Conservation (phyloP, 1,140 invertebrate genomes). For the Ditylenchus dipsaci region DNA sequence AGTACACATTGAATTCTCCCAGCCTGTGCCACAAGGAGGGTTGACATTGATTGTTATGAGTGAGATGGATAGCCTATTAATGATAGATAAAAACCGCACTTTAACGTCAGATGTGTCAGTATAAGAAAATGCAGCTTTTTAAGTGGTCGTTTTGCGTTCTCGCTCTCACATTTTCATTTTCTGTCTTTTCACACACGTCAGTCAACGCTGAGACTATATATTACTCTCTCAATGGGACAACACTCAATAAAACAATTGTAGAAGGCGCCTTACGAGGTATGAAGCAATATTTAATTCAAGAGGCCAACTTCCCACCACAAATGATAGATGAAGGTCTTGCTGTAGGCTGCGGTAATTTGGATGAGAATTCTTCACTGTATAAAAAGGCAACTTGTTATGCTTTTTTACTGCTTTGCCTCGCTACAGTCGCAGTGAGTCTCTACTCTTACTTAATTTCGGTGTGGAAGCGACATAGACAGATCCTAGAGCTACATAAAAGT, state of each 20-base stretch:
- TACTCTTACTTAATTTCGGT: neutral
- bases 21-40: neutral
- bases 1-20: slow-evolving; percentile 12
- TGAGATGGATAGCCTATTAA: slow-evolving; percentile 2
- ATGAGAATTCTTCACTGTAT: no score
- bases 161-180: neutral
- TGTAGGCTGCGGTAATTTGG: no score
- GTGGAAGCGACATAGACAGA: neutral
- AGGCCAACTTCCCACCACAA: no score
- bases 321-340: no score
- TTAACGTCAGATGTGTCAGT: neutral
- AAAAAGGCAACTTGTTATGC: no score
- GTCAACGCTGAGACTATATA: neutral
- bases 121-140: neutral
- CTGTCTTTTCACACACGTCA: neutral
- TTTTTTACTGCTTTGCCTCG: no score
- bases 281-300: no score
- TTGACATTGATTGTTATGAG: slow-evolving; percentile 11
- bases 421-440: no score
- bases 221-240: neutral
- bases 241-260: neutral
- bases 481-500: no score
- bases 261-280: neutral
- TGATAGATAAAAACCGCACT: slow-evolving; percentile 5
- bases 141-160: neutral